Evolutionary conservation across 2,113 vertebrate species (phyloP).

Genomic region (Parotia lawesii): DNA sequence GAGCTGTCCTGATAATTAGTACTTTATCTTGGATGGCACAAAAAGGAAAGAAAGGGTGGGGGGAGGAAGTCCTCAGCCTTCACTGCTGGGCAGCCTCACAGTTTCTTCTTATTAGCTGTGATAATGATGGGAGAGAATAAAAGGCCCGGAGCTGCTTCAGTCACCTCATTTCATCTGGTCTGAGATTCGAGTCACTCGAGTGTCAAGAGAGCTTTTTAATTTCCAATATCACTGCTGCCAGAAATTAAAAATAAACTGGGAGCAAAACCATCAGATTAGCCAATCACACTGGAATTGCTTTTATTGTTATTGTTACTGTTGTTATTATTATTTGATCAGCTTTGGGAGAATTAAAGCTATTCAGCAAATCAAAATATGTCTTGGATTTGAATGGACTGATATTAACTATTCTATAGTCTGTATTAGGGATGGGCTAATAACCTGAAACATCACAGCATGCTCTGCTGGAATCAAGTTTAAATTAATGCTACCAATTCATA

Average conservation of each 20-base stretch:
- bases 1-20: constrained; percentile 69
- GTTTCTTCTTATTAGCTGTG: constrained; percentile 52
- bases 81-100: constrained; percentile 18
- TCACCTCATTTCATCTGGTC: constrained; percentile 60
- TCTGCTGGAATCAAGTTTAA: constrained; percentile 44
- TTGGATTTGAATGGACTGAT: constrained; percentile 28
- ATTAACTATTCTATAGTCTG: constrained; percentile 1
- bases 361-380: constrained; percentile 30
- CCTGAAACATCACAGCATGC: neutral
- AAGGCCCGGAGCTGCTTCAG: constrained; percentile 58
- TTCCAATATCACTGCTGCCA: constrained; percentile 55
- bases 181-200: constrained; percentile 50
- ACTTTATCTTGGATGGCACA: constrained; percentile 54
- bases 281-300: constrained; percentile 48
- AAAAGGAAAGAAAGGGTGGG: neutral
- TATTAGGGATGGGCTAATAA: constrained; percentile 39
- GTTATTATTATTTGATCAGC: constrained; percentile 55
- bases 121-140: constrained; percentile 63
- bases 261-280: constrained; percentile 54
- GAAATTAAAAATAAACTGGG: constrained; percentile 68
- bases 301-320: constrained; percentile 45
- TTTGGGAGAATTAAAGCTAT: constrained; percentile 48
- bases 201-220: constrained; percentile 64
- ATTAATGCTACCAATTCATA: constrained; percentile 32
- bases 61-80: neutral